A percentile compares a stretch with the other conserved stretches of the same genome.
Conservation (phyloP, 2,888 invertebrate species). For the Idaea biselata region DNA sequence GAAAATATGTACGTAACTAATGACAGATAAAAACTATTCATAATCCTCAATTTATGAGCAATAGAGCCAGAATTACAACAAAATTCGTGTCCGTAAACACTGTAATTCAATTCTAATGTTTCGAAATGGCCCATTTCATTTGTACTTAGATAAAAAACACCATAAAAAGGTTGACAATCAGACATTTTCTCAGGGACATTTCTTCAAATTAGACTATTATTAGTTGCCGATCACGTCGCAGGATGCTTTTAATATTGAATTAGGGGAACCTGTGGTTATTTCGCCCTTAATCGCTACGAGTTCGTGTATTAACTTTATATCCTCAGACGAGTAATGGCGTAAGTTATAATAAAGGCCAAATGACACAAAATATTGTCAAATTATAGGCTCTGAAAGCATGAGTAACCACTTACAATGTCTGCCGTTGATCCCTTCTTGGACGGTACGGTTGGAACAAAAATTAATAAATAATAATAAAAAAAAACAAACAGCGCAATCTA, state of each 20-base stretch:
- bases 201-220: conserved; percentile 78
- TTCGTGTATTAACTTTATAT: conserved; percentile 75
- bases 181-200: conserved; percentile 79
- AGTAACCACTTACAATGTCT: conserved; percentile 76
- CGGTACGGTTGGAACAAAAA: conserved; percentile 53
- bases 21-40: conserved; percentile 39
- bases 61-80: conserved; percentile 46
- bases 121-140: conserved; percentile 62
- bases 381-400: conserved; percentile 78
- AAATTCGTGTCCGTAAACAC: conserved; percentile 52
- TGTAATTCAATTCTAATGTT: conserved; percentile 53
- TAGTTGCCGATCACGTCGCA: conserved; percentile 77
- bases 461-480: too few relatives aligned
- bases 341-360: conserved; percentile 80
- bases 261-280: conserved; percentile 77
- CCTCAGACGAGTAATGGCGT: conserved; percentile 74
- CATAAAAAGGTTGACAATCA: conserved; percentile 73
- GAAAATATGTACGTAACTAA: conserved; percentile 29
- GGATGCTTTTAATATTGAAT: conserved; percentile 81
- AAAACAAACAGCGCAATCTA: too few relatives aligned
- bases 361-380: conserved; percentile 82
- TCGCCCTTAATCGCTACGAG: conserved; percentile 74
- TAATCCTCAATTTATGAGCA: conserved; percentile 44
- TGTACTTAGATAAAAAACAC: conserved; percentile 50
- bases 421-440: conserved; percentile 58